Evolutionary conservation across 2,797 vertebrate genomes (phyloP), one percentile per base, ranked within the genome.

Genomic region (Aselliscus stoliczkanus): DNA sequence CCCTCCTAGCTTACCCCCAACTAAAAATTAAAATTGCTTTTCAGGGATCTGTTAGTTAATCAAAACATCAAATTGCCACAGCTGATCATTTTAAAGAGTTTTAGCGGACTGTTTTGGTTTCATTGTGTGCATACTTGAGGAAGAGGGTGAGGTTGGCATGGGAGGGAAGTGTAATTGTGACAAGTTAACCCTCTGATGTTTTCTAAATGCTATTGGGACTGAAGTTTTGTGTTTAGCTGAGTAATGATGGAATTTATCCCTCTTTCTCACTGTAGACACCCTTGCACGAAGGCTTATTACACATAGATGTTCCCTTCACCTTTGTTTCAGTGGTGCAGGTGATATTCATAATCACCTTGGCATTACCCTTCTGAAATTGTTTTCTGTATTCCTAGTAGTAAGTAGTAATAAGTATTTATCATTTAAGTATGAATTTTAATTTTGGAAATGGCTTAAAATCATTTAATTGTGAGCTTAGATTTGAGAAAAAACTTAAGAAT

Each of bases 391-490:
- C 25, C 54, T 92, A 39, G 27, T 64, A 31, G 31, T 92, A 77
- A 50, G 9, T 42, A 50, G 47, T 54, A 54, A 67, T 21, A 87
- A 31, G 34, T 80, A 25, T 95, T 94, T 90, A 83, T 94, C 25
- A 54, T 90, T 54, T 73, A 77, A 76, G n/a, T n/a, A n/a, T 31
- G 47, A 62, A 64, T 94, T 93, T 95, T 77, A 77, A 50, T 94
- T 96, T 93, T 31, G 20, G 67, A 83, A 76, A 44, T 60, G 15
- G 18, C 73, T 81, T 91, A 31, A 85, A 58, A 34, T 88, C 20
- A 44, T 52, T 73, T 77, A 62, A 70, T 95, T 81, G 58, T 76
- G 60, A 85, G 27, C 23, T 47, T 88, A 54, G 27, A 62, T 76
- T 91, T 91, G 90, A 81, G 65, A 76, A 86, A 60, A 80, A 90